Percentiles rank a stretch among this genome's conserved stretches.
These are phyloP conservation scores for Atherinomorus stipes DNA, from an alignment of 2,113 vertebrate species.

Conservation along the genomic window DNA sequence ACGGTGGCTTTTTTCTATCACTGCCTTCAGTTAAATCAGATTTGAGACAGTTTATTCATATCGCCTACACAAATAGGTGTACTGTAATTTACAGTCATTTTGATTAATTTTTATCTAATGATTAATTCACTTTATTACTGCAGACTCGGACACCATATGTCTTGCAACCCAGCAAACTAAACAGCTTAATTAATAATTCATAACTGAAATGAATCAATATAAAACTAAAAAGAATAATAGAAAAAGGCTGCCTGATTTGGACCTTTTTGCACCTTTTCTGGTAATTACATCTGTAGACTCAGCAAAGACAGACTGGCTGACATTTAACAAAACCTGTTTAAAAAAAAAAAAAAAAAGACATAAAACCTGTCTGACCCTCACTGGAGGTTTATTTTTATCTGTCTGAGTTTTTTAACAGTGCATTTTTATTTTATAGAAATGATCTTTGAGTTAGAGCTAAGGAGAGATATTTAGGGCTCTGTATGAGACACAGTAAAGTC, in stretches of 20 bases:
- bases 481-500: conserved; percentile 6
- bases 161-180: not conserved
- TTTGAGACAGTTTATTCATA: not conserved
- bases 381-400: not conserved
- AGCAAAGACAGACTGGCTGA: not conserved
- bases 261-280: not conserved
- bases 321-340: not conserved
- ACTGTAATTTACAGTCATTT: not conserved
- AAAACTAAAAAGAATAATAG: not conserved
- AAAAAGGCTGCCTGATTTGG: not conserved
- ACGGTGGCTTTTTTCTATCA: not conserved
- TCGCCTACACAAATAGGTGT: not conserved
- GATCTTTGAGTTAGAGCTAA: not conserved
- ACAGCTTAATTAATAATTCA: not conserved
- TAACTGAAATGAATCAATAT: not conserved
- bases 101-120: not conserved
- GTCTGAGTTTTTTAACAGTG: not conserved
- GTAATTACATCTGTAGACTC: not conserved
- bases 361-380: not conserved
- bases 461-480: not conserved
- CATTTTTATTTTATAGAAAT: conserved; percentile 7
- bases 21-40: not conserved
- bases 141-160: not conserved
- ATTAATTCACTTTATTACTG: too few species aligned
- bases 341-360: not conserved